Conservation (phyloP, 2,113 vertebrate species). For the Tychaedon coryphoeus region DNA sequence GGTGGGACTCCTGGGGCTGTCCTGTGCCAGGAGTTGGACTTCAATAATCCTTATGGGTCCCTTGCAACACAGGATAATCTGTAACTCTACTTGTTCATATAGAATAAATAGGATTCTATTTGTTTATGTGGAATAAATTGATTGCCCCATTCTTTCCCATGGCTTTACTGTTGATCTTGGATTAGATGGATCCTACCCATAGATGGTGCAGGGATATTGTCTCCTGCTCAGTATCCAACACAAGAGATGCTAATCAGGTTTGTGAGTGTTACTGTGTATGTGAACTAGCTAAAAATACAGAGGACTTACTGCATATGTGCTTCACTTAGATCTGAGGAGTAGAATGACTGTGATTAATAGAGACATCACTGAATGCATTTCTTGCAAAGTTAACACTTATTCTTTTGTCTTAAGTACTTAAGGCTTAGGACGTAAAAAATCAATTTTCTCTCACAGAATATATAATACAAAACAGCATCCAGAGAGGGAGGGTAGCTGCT, state of each 20-base stretch:
- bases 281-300: background rate
- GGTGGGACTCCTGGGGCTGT: background rate
- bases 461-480: background rate
- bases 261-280: background rate
- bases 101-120: background rate
- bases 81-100: background rate
- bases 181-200: background rate
- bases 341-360: background rate
- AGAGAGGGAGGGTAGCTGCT: background rate
- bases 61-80: background rate
- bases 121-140: background rate
- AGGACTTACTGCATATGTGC: background rate
- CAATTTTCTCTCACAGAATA: background rate
- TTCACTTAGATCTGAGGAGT: background rate
- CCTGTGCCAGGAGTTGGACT: background rate
- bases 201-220: background rate
- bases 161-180: background rate
- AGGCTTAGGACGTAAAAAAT: background rate
- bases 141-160: background rate
- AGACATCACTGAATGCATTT: background rate
- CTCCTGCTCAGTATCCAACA: background rate
- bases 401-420: background rate
- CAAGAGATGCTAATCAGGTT: background rate
- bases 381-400: background rate
- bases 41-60: background rate